Evolutionary conservation across 1,140 invertebrate species (phyloP).

Genomic region (Caenorhabditis elegans): DNA sequence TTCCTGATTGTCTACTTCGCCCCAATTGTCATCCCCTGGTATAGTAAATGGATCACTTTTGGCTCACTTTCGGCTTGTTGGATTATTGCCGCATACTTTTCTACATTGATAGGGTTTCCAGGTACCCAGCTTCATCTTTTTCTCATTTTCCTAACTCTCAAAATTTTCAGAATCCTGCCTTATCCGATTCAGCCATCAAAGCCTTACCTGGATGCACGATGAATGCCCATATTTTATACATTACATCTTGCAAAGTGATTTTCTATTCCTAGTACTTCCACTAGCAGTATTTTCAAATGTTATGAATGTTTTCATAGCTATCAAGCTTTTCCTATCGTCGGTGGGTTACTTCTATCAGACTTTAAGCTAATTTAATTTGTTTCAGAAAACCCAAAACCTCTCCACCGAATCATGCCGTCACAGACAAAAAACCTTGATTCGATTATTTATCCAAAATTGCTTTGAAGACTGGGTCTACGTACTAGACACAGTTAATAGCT

Average conservation of each 20-base stretch:
- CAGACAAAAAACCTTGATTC: neutral
- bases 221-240: neutral
- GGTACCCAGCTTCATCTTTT: too few relatives aligned
- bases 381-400: too few relatives aligned
- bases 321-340: neutral
- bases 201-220: neutral
- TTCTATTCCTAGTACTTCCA: neutral
- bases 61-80: neutral
- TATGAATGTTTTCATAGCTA: neutral
- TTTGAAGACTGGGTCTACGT: slow-evolving; percentile 1
- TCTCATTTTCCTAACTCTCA: too few relatives aligned
- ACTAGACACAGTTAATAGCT: neutral
- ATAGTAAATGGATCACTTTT: neutral
- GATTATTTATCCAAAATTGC: neutral
- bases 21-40: neutral
- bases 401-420: too few relatives aligned
- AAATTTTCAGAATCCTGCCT: neutral
- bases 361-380: too few relatives aligned
- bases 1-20: neutral
- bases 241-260: neutral
- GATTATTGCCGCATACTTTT: neutral
- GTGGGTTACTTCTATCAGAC: too few relatives aligned
- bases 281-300: neutral
- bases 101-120: neutral
- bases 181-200: neutral